Evolutionary conservation across 23 tunicate species (phyloP).

Genomic region (Halocynthia aurantium): DNA sequence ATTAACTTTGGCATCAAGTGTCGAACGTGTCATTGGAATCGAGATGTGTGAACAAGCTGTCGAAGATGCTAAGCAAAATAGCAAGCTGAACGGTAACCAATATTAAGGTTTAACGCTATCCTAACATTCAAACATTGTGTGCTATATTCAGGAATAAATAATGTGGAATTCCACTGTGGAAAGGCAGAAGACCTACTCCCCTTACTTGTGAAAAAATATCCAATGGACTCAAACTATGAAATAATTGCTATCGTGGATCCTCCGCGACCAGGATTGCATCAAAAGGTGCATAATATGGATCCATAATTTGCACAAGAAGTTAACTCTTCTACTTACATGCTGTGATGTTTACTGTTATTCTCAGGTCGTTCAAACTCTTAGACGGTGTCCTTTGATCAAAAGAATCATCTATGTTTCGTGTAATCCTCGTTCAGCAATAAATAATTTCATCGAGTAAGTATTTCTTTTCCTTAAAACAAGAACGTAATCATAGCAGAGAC

Average conservation of each 20-base stretch:
- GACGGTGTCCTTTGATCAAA: slow-evolving; percentile 47
- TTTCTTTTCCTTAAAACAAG: not conserved
- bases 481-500: no score
- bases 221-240: not conserved
- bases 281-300: slow-evolving; percentile 32
- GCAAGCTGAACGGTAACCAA: slow-evolving; percentile 44
- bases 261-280: slow-evolving; percentile 83
- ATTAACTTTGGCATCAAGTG: slow-evolving; percentile 42
- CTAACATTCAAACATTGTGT: not conserved
- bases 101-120: not conserved
- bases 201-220: slow-evolving; percentile 16
- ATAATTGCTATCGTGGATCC: slow-evolving; percentile 95
- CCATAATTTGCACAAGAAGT: not conserved
- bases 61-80: slow-evolving; percentile 79
- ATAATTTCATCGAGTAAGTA: slow-evolving; percentile 82
- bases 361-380: slow-evolving; percentile 65
- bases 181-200: slow-evolving; percentile 82
- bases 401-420: slow-evolving; percentile 76
- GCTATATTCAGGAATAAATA: slow-evolving; percentile 37
- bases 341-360: slow-evolving; percentile 10
- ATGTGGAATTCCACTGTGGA: slow-evolving; percentile 70
- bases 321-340: not conserved
- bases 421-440: slow-evolving; percentile 56
- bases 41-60: slow-evolving; percentile 77
- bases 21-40: slow-evolving; percentile 65